These are phyloP conservation scores for Parnassius mnemosyne DNA, from an alignment of 2,888 invertebrate species.

Conservation along the genomic window DNA sequence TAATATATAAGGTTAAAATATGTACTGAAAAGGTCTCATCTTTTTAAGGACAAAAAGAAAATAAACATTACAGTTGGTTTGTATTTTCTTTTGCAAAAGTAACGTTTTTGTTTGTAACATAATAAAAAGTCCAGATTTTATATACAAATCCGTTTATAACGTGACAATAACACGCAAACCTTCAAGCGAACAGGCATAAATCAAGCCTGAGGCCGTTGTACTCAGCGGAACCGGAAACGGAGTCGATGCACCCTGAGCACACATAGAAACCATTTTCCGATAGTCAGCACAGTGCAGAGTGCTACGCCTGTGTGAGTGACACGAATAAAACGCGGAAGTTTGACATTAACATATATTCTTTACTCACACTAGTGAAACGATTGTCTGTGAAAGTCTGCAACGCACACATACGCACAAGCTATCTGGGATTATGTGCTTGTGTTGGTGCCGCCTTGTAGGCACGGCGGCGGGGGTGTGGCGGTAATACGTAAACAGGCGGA, in stretches of 20 bases:
- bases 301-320: constrained; percentile 54
- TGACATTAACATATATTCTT: constrained; percentile 72
- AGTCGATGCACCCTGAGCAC: constrained; percentile 75
- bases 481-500: constrained; percentile 38
- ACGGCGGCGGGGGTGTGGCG: constrained; percentile 63
- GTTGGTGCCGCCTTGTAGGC: constrained; percentile 65
- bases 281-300: constrained; percentile 23
- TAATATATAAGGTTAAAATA: too few relatives aligned
- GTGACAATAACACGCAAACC: constrained; percentile 72
- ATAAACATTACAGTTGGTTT: too few relatives aligned
- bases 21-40: too few relatives aligned
- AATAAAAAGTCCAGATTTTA: constrained; percentile 31
- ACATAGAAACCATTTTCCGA: constrained; percentile 30
- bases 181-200: constrained; percentile 65
- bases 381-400: constrained; percentile 43
- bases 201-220: constrained; percentile 73
- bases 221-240: constrained; percentile 69
- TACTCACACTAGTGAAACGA: constrained; percentile 46
- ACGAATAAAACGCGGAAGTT: constrained; percentile 73
- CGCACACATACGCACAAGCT: constrained; percentile 42
- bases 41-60: too few relatives aligned
- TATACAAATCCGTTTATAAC: constrained; percentile 52
- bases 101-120: constrained; percentile 13
- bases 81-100: neutral
- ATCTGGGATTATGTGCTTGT: constrained; percentile 46